phyloP scores from a whole-genome alignment of 2,113 vertebrate species.

The Ammodytes marinus region DNA sequence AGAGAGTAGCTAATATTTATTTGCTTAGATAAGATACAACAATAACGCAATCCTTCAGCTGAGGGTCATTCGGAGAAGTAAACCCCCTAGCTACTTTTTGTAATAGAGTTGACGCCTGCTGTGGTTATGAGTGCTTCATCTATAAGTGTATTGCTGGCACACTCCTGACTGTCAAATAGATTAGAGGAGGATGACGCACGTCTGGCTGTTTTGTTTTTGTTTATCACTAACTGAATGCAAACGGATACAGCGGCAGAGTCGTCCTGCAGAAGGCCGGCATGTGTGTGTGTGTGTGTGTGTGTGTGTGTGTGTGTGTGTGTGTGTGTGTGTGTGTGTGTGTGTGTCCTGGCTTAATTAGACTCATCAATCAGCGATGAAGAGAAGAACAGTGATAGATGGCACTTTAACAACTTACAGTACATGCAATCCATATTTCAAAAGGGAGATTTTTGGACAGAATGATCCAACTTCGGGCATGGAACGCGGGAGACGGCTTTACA shows the following conservation, averaged over 20 bases:
- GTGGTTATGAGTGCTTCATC: constrained; percentile 41
- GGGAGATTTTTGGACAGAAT: constrained; percentile 41
- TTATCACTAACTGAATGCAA: constrained; percentile 20
- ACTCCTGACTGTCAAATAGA: constrained; percentile 32
- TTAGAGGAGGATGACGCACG: constrained; percentile 20
- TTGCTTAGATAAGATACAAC: constrained; percentile 31
- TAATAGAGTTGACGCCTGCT: constrained; percentile 34
- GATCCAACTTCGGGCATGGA: constrained; percentile 33
- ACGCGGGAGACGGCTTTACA: constrained; percentile 20
- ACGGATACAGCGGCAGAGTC: not conserved
- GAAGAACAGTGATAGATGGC: constrained; percentile 35
- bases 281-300: constrained; percentile 4
- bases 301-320: constrained; percentile 17
- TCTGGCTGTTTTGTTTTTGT: constrained; percentile 43
- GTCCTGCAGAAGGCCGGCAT: constrained; percentile 5
- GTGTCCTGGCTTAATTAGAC: constrained; percentile 39
- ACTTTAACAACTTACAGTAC: constrained; percentile 39
- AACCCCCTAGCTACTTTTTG: constrained; percentile 47
- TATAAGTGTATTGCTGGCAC: constrained; percentile 57
- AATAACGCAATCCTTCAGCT: constrained; percentile 39
- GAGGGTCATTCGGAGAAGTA: constrained; percentile 20
- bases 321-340: constrained; percentile 20
- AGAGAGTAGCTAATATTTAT: constrained; percentile 30
- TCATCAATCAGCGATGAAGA: constrained; percentile 49
- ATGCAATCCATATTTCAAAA: constrained; percentile 34